Percentiles rank a stretch among this genome's conserved stretches.
Conservation (phyloP, 2,888 invertebrate species). For the Diarsia brunnea region DNA sequence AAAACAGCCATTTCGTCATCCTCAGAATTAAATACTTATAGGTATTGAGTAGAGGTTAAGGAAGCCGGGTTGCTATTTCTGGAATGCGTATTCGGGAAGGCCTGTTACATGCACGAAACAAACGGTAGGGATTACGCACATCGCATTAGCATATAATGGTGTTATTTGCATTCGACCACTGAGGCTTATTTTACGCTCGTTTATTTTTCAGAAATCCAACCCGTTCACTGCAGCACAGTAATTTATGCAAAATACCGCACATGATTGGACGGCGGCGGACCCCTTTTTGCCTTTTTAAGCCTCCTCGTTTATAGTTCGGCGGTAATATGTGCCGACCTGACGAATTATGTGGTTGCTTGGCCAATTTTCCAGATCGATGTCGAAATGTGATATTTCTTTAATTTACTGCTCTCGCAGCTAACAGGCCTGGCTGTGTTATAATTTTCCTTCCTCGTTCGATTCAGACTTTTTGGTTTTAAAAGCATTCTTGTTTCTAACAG, state of each 20-base stretch:
- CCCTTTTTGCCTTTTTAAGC: constrained; percentile 76
- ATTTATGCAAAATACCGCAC: constrained; percentile 88
- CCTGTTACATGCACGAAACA: constrained; percentile 79
- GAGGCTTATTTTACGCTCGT: constrained; percentile 84
- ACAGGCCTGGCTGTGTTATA: constrained; percentile 27
- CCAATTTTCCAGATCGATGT: constrained; percentile 52
- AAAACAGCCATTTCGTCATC: constrained; percentile 38
- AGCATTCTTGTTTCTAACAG: constrained; percentile 6
- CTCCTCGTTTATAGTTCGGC: constrained; percentile 75
- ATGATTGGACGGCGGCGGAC: constrained; percentile 82
- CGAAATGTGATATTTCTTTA: constrained; percentile 44
- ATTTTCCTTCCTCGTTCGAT: constrained; percentile 49
- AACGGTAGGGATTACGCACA: constrained; percentile 84
- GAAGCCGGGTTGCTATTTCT: constrained; percentile 75
- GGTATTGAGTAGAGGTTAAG: constrained; percentile 65
- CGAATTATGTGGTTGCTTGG: constrained; percentile 70
- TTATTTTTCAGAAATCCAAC: constrained; percentile 87
- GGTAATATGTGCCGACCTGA: constrained; percentile 71
- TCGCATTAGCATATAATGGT: constrained; percentile 88
- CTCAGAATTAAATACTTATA: constrained; percentile 53
- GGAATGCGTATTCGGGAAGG: constrained; percentile 80
- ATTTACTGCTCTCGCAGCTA: constrained; percentile 25
- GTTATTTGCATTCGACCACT: constrained; percentile 87
- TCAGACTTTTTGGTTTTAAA: constrained; percentile 27
- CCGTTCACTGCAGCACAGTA: constrained; percentile 81